These are phyloP conservation scores for Palythoa heliodiscus DNA, from an alignment of 92 coral and sea anemone genomes.

Conservation along the genomic window DNA sequence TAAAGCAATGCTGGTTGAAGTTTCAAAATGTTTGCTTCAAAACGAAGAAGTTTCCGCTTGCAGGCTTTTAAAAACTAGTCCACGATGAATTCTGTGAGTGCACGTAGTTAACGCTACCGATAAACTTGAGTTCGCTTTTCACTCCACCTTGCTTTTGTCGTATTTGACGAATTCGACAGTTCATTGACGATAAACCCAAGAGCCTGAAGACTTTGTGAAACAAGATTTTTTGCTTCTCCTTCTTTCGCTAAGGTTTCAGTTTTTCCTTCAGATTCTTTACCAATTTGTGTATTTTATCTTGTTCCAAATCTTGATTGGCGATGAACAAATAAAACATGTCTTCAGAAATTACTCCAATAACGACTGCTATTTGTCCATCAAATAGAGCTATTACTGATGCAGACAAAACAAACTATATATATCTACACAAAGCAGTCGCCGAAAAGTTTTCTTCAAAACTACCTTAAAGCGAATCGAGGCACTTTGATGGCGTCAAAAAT, in stretches of 20 bases:
- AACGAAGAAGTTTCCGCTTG: neutral
- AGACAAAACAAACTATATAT: conserved; percentile 23
- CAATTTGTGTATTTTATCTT: conserved; percentile 2
- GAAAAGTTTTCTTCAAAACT: neutral
- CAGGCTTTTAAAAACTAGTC: neutral
- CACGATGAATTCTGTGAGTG: neutral
- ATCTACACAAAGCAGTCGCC: conserved; percentile 10
- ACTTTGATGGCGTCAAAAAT: neutral
- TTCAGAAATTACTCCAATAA: conserved; percentile 15
- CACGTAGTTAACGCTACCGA: neutral
- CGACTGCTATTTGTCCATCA: conserved; percentile 22
- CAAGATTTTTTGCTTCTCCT: neutral
- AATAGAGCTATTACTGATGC: conserved; percentile 41
- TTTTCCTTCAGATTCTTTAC: neutral
- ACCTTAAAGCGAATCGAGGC: neutral
- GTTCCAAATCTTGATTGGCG: neutral
- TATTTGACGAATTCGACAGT: conserved; percentile 1
- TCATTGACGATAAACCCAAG: neutral
- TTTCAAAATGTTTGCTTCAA: neutral
- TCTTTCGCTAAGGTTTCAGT: neutral
- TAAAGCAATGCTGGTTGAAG: neutral
- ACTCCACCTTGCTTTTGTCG: neutral
- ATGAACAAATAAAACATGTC: neutral
- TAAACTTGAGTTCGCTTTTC: neutral
- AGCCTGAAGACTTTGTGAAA: neutral